Conservation (phyloP, 2,888 invertebrate species). For the Panzeria rudis region DNA sequence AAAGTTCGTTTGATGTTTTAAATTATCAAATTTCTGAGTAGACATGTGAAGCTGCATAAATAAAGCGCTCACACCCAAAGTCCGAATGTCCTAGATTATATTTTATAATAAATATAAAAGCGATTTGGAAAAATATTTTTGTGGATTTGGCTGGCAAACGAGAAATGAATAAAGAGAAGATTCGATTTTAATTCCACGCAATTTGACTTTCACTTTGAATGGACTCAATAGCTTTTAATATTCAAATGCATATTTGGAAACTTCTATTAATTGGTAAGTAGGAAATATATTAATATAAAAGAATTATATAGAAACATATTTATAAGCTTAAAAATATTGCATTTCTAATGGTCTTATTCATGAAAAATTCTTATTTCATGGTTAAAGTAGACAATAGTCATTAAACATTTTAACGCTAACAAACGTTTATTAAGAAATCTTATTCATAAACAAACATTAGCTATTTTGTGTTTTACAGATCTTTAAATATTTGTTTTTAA, state of each 20-base stretch:
- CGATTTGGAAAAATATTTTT: conserved; percentile 21
- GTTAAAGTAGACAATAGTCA: too few species aligned
- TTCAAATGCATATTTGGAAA: conserved; percentile 83
- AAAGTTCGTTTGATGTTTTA: background rate
- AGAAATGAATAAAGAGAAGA: conserved; percentile 38
- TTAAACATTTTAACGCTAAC: too few species aligned
- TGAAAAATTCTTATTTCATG: too few species aligned
- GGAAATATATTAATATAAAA: background rate
- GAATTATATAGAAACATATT: too few species aligned
- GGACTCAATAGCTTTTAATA: conserved; percentile 81
- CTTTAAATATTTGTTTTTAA: too few species aligned
- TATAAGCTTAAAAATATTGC: too few species aligned
- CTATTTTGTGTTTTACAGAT: too few species aligned
- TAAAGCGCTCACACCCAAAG: background rate
- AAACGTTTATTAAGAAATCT: too few species aligned
- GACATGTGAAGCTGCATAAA: conserved; percentile 12
- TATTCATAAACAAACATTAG: too few species aligned
- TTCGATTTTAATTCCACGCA: conserved; percentile 62
- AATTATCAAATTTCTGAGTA: background rate
- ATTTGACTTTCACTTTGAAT: conserved; percentile 78
- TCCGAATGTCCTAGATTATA: background rate
- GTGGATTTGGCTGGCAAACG: background rate
- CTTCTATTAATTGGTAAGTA: conserved; percentile 82
- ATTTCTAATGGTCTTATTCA: too few species aligned
- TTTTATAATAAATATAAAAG: background rate